A percentile compares a stretch with the other conserved stretches of the same genome.
Evolutionary conservation across 2,888 invertebrate genomes (phyloP).

Genomic region (Morpho helenor): DNA sequence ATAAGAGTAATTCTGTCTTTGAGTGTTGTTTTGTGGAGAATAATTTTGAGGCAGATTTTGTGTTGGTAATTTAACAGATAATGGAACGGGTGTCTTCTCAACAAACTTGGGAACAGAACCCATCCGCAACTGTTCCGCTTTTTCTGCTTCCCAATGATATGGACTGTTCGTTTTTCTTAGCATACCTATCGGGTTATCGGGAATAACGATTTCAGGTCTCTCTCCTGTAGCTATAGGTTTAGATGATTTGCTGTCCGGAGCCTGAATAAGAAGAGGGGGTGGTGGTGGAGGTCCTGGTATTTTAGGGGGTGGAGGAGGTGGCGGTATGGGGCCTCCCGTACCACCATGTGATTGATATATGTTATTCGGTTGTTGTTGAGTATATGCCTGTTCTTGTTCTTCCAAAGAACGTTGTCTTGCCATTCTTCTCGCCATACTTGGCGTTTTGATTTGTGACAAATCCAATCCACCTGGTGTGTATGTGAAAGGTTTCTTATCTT

Average conservation of each 20-base stretch:
- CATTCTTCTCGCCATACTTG: constrained; percentile 91
- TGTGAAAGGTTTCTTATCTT: constrained; percentile 98
- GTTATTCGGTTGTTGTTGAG: constrained; percentile 42
- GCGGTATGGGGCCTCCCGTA: constrained; percentile 51
- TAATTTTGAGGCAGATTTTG: constrained; percentile 66
- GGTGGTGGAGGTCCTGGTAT: constrained; percentile 79
- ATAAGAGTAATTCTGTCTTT: constrained; percentile 40
- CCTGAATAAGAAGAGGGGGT: constrained; percentile 78
- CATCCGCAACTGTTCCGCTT: constrained; percentile 74
- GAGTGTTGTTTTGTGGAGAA: constrained; percentile 52
- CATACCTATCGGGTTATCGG: constrained; percentile 85
- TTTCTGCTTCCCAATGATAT: constrained; percentile 81
- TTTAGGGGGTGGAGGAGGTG: constrained; percentile 67
- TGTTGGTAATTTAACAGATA: constrained; percentile 68
- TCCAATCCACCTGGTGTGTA: constrained; percentile 96
- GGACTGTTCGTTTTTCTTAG: constrained; percentile 85
- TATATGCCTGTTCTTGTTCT: constrained; percentile 72
- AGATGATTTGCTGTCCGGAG: constrained; percentile 67
- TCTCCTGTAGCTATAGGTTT: constrained; percentile 78
- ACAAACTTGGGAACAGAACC: constrained; percentile 69
- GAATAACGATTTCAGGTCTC: constrained; percentile 87
- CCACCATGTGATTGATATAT: constrained; percentile 56
- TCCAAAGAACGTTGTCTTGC: constrained; percentile 81
- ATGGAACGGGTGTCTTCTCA: constrained; percentile 68
- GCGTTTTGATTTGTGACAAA: constrained; percentile 92